Base-by-base conservation (phyloP, 2,888 invertebrate species). In the Pollenia labialis region DNA sequence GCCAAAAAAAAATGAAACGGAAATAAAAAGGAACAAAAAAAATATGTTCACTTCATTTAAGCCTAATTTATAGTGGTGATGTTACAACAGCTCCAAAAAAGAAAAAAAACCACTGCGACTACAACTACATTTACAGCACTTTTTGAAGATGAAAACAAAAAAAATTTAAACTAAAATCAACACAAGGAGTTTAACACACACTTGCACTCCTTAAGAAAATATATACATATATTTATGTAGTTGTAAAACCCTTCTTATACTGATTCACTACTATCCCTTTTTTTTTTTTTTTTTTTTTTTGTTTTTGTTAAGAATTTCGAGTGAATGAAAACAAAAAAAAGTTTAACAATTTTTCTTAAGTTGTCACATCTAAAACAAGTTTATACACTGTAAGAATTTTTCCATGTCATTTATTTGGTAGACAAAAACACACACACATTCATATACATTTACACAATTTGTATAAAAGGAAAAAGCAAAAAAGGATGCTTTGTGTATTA, bases 51-150 rank as follows among this genome's bases (percentile, higher is more conserved):
- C 87, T 87, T 85, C 81, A 88, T 86, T 86, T 82, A 85, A 86
- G 87, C 79, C 88, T 88, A 88, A 88, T 88, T 88, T 88, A 87
- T 86, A 76, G 82, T 85, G 87, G 83, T 86, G 79, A 77, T 85
- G 85, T 85, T 85, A 80, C 72, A 77, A 52, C 58, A 64, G 11
- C 62, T 68, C 9, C 23, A 23, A 48, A 68, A 50, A 32, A n/a
- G 14, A 23, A 14, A 42, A 10, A 52, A 77, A 48, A 11, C 81
- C 11, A 44, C 16, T 68, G 1, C 42, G 12, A 50, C 40, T 16
- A 40, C n/a, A 18, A 46, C 9, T 52, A 44, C 52, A 62, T 14
- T 42, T 32, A 48, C 58, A 75, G 58, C 52, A 48, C 44, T 54
- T 64, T 74, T 23, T n/a, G 50, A 11, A 50, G 23, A 16, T 32